phyloP scores from a whole-genome alignment of 2,113 vertebrate species.

The Oostethus manadensis region DNA sequence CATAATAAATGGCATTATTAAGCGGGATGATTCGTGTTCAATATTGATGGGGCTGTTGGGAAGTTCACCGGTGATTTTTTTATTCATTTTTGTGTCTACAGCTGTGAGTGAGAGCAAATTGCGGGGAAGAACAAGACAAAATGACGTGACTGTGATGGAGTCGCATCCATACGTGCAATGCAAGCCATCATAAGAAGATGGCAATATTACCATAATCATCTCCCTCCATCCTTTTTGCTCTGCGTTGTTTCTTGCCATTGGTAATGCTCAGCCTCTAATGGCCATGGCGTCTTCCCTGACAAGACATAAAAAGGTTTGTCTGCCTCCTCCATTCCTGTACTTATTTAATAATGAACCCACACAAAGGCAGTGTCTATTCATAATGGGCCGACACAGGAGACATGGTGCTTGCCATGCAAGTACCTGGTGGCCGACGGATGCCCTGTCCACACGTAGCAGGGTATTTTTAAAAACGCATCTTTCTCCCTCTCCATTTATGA shows the following conservation, averaged over 20 bases:
- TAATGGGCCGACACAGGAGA: conserved; percentile 71
- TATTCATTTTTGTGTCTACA: conserved; percentile 36
- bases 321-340: conserved; percentile 72
- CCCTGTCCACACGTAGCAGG: too few relatives aligned
- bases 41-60: conserved; percentile 34
- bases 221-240: conserved; percentile 29
- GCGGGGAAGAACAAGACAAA: background rate
- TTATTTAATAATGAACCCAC: conserved; percentile 79
- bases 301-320: conserved; percentile 73
- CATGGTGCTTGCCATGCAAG: conserved; percentile 58
- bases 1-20: conserved; percentile 66
- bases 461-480: too few relatives aligned
- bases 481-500: too few relatives aligned
- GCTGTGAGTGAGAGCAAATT: conserved; percentile 19
- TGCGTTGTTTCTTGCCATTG: conserved; percentile 62
- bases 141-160: conserved; percentile 8
- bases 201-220: conserved; percentile 65
- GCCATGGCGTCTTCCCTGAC: conserved; percentile 72
- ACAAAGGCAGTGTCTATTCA: conserved; percentile 72
- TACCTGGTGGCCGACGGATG: conserved; percentile 53
- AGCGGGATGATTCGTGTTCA: conserved; percentile 57
- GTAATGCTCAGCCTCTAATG: conserved; percentile 75
- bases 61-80: conserved; percentile 38
- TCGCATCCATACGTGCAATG: conserved; percentile 37
- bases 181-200: conserved; percentile 57